Conservation (phyloP, 2,797 vertebrate species). For the Phataginus tricuspis region DNA sequence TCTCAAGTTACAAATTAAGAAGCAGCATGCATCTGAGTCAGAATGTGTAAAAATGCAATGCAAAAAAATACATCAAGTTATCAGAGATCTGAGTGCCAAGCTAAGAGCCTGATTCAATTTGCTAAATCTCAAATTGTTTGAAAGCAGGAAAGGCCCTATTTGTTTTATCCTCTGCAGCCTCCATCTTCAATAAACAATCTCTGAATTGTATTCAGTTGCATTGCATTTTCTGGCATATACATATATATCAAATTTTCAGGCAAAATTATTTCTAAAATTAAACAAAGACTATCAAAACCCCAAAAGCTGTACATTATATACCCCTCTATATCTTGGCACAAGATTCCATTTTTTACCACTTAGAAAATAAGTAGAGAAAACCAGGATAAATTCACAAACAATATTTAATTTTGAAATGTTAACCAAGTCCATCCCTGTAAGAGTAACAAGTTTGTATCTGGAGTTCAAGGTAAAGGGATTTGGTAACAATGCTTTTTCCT, state of each 20-base stretch:
- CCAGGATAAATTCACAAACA: background rate
- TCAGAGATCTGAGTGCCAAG: background rate
- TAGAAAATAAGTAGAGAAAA: conserved; percentile 46
- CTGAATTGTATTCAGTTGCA: background rate
- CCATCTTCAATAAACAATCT: conserved; percentile 29
- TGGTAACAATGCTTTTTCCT: conserved; percentile 41
- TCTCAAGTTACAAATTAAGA: background rate
- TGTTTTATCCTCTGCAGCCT: background rate
- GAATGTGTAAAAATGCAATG: background rate
- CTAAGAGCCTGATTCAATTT: background rate
- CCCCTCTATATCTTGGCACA: background rate
- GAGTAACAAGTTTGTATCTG: background rate
- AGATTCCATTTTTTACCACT: background rate
- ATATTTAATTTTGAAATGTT: conserved; percentile 55
- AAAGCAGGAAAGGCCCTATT: background rate
- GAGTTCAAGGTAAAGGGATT: background rate
- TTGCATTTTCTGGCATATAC: background rate
- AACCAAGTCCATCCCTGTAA: background rate
- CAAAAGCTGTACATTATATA: background rate
- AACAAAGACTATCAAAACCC: background rate
- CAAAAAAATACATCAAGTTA: conserved; percentile 11
- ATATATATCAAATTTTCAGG: background rate
- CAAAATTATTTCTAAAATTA: conserved; percentile 30
- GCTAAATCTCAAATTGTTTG: background rate
- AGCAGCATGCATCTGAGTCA: background rate